Conservation (phyloP, 2,113 vertebrate genomes). For the Coreoperca whiteheadi region DNA sequence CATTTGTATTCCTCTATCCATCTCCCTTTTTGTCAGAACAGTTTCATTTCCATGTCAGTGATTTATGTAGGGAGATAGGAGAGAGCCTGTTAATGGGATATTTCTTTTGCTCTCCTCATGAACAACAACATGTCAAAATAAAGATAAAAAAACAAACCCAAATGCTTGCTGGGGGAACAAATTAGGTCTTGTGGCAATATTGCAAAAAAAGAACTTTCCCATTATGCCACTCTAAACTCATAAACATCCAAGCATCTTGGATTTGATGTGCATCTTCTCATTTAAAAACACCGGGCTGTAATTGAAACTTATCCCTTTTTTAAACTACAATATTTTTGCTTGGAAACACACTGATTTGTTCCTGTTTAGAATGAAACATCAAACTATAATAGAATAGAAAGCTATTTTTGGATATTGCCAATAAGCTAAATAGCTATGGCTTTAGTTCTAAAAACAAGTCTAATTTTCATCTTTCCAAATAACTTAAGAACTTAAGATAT, state of each 20-base stretch:
- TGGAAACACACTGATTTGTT: slow-evolving; percentile 14
- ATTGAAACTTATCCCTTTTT: slow-evolving; percentile 57
- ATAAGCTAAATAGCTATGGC: slow-evolving; percentile 12
- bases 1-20: slow-evolving; percentile 81
- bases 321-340: slow-evolving; percentile 32
- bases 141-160: slow-evolving; percentile 71
- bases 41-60: slow-evolving; percentile 81
- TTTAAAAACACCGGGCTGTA: slow-evolving; percentile 59
- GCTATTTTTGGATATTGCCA: slow-evolving; percentile 40
- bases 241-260: slow-evolving; percentile 56
- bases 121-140: slow-evolving; percentile 82
- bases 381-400: slow-evolving; percentile 20
- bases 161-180: slow-evolving; percentile 70
- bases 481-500: not conserved
- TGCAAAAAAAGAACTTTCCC: slow-evolving; percentile 54
- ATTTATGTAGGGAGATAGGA: slow-evolving; percentile 79
- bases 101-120: slow-evolving; percentile 77
- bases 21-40: slow-evolving; percentile 77
- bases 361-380: slow-evolving; percentile 27
- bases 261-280: slow-evolving; percentile 56
- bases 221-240: slow-evolving; percentile 56
- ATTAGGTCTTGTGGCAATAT: slow-evolving; percentile 73
- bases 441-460: slow-evolving; percentile 20
- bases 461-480: not conserved
- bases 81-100: slow-evolving; percentile 81